phyloP scores from a whole-genome alignment of 2,888 invertebrate genomes.

The Caenorhabditis sulstoni region DNA sequence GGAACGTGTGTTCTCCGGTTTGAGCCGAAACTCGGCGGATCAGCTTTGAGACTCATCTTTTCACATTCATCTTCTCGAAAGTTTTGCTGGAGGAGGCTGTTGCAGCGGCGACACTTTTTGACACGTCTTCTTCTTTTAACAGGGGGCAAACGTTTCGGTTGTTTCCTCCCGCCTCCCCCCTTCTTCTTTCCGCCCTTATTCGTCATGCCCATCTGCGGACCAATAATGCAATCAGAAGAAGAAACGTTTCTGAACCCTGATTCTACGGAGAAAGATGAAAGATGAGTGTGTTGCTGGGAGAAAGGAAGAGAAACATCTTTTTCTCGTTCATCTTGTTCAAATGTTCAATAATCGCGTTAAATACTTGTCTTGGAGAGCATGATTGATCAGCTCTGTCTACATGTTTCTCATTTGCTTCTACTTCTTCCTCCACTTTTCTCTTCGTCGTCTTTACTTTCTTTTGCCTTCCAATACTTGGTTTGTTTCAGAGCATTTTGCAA shows the following conservation, averaged over 20 bases:
- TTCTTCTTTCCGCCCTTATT: conserved; percentile 9
- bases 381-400: conserved; percentile 54
- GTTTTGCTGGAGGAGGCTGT: conserved; percentile 36
- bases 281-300: conserved; percentile 15
- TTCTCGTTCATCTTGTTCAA: conserved; percentile 57
- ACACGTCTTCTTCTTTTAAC: conserved; percentile 39
- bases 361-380: conserved; percentile 53
- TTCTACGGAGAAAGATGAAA: conserved; percentile 17
- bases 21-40: conserved; percentile 8
- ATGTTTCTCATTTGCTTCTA: conserved; percentile 33
- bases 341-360: conserved; percentile 57
- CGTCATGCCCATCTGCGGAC: conserved; percentile 44
- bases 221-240: conserved; percentile 46
- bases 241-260: conserved; percentile 9
- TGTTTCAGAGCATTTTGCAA: conserved; percentile 29
- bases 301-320: conserved; percentile 44
- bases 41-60: conserved; percentile 31
- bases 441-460: not conserved
- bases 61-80: conserved; percentile 45
- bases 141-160: conserved; percentile 32
- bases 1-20: conserved; percentile 12
- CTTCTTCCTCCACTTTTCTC: conserved; percentile 4
- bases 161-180: no score
- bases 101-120: conserved; percentile 46
- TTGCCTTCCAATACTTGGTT: not conserved